These are phyloP conservation scores for Heterodera schachtii DNA, from an alignment of 1,140 invertebrate species.

Conservation along the genomic window DNA sequence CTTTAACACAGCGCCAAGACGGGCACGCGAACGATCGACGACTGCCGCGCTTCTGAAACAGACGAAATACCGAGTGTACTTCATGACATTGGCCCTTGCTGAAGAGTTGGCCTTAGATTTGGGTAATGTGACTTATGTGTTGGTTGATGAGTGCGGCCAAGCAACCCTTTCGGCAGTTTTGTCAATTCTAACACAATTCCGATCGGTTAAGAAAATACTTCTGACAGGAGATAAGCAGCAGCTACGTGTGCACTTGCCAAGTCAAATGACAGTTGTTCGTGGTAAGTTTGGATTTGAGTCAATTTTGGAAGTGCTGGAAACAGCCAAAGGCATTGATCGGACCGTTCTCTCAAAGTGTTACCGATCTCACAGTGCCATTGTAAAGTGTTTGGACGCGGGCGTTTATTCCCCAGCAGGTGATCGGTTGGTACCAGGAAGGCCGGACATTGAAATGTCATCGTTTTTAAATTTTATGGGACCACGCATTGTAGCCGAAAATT, in stretches of 20 bases:
- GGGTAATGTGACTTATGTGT: neutral
- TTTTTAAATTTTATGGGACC: neutral
- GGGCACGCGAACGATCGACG: neutral
- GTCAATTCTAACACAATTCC: neutral
- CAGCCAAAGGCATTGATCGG: neutral
- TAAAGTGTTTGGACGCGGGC: neutral
- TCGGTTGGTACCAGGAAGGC: neutral
- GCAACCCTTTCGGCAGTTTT: neutral
- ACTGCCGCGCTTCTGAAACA: neutral
- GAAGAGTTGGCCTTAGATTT: neutral
- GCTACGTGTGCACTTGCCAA: neutral
- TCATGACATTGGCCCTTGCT: neutral
- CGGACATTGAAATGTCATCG: neutral
- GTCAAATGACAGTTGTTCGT: neutral
- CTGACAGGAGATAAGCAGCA: neutral
- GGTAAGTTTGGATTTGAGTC: slow-evolving; percentile 4
- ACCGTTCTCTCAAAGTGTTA: slow-evolving; percentile 1
- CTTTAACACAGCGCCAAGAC: neutral
- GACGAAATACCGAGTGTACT: neutral
- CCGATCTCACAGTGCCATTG: neutral
- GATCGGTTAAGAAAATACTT: neutral
- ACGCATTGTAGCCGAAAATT: neutral
- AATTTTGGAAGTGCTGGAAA: neutral
- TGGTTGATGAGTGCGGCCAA: neutral
- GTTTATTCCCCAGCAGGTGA: neutral